phyloP scores from a whole-genome alignment of 2,113 vertebrate genomes.

The Shinisaurus crocodilurus region DNA sequence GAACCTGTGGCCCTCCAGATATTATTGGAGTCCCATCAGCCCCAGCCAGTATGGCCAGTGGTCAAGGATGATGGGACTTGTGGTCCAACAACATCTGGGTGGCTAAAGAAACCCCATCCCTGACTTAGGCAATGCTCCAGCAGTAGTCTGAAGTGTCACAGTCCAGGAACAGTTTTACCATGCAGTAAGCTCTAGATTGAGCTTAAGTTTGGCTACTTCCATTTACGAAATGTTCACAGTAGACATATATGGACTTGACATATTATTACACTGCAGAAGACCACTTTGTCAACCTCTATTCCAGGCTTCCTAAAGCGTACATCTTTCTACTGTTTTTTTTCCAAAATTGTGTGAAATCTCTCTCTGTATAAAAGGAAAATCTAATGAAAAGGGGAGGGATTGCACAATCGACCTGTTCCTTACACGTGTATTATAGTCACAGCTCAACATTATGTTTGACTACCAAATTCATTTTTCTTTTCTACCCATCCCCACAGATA shows the following conservation, averaged over 20 bases:
- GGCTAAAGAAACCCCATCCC: background rate
- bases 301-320: no score
- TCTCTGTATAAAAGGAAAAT: conserved; percentile 12
- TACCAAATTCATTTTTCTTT: background rate
- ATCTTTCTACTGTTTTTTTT: background rate
- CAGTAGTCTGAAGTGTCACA: no score
- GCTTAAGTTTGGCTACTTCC: background rate
- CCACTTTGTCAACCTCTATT: no score
- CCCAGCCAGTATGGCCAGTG: background rate
- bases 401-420: background rate
- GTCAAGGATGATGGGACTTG: background rate
- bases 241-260: background rate
- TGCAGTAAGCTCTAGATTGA: background rate
- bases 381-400: background rate
- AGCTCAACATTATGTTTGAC: background rate
- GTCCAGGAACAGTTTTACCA: background rate
- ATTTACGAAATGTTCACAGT: background rate
- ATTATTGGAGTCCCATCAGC: background rate
- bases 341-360: background rate
- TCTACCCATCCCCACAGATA: background rate
- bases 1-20: background rate
- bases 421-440: background rate
- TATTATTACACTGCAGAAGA: no score
- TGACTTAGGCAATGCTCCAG: background rate
- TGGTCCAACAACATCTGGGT: background rate